Conservation (phyloP, 2,888 invertebrate species). For the Myopa testacea region DNA sequence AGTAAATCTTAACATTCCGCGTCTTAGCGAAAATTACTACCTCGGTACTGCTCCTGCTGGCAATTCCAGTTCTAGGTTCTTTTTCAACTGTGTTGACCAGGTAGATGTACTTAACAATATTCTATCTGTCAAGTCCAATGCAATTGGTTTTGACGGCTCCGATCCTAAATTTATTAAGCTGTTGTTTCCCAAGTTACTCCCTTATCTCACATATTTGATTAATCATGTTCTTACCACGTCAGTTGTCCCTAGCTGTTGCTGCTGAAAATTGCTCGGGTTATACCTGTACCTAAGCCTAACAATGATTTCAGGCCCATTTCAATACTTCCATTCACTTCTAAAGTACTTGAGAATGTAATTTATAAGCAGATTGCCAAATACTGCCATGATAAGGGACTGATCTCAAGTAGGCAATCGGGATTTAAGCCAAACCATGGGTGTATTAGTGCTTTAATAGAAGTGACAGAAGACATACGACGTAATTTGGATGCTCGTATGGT, state of each 20-base stretch:
- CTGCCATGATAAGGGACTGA: neutral
- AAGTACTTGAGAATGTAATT: conserved; percentile 16
- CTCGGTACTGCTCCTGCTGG: neutral
- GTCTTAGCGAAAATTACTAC: neutral
- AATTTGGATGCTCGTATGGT: neutral
- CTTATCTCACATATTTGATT: conserved; percentile 10
- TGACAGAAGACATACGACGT: neutral
- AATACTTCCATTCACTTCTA: neutral
- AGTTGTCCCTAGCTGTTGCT: no score
- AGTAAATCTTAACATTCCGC: neutral
- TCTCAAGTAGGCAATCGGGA: neutral
- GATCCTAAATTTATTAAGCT: conserved; percentile 33
- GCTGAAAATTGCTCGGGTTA: no score
- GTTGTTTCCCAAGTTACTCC: neutral
- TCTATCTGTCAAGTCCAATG: neutral
- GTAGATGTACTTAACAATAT: neutral
- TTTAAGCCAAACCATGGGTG: neutral
- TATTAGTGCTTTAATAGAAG: neutral
- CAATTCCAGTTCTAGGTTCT: neutral
- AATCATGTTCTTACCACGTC: neutral
- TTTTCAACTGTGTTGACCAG: neutral
- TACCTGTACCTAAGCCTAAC: neutral
- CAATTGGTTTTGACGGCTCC: conserved; percentile 22
- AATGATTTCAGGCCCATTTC: neutral
- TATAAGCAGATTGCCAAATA: neutral